phyloP scores from a whole-genome alignment of 2,113 vertebrate species.

The Equus przewalskii region DNA sequence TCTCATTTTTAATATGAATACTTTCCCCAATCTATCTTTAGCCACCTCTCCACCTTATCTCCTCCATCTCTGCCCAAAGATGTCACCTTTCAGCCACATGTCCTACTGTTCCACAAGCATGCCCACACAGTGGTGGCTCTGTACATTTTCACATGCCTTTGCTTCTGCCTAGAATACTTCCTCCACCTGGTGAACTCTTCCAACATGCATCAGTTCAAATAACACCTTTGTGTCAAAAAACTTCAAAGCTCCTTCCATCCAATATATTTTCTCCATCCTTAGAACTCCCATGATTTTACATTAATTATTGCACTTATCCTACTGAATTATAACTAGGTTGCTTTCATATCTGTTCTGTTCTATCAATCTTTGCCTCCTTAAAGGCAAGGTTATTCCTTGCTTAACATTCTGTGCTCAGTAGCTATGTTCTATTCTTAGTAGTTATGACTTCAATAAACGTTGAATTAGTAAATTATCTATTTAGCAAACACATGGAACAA shows the following conservation, averaged over 20 bases:
- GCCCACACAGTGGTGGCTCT: rapidly evolving
- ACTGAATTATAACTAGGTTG: not conserved
- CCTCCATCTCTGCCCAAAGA: not conserved
- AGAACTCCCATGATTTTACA: not conserved
- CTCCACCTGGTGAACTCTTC: not conserved
- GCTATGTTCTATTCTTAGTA: not conserved
- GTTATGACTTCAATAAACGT: not conserved
- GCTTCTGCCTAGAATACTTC: not conserved
- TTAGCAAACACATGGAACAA: not conserved
- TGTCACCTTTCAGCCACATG: not conserved
- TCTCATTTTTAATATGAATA: not conserved
- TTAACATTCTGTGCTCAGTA: not conserved
- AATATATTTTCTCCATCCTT: not conserved
- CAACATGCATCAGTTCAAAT: not conserved
- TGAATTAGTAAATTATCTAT: not conserved
- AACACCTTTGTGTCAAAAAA: not conserved
- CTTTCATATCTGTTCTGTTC: not conserved
- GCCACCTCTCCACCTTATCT: not conserved
- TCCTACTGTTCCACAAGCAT: not conserved
- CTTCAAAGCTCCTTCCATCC: not conserved
- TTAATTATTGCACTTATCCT: not conserved
- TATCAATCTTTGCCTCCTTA: not conserved
- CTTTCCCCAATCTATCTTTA: not conserved
- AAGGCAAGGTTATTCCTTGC: not conserved
- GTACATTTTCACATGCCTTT: not conserved